Evolutionary conservation across 2,797 vertebrate genomes (phyloP), one percentile per base, ranked within the genome.

Genomic region (Hemitrygon akajei): DNA sequence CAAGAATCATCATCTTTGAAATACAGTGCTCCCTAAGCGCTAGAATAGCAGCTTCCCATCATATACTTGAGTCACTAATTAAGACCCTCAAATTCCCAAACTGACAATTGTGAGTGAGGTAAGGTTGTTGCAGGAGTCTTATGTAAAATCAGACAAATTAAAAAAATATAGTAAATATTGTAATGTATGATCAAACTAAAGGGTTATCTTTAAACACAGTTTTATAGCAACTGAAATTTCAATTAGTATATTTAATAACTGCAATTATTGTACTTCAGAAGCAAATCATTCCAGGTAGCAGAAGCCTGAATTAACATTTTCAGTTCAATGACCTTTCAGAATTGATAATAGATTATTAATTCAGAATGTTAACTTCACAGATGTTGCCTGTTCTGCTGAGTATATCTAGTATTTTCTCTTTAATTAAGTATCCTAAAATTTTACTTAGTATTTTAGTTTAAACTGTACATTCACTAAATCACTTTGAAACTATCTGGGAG

Each of bases 401-500:
- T 71, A 71, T 14, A 3, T 20, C 14, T 71, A 3, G 69, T 71
- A 20, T 71, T 71, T 71, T 71, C 69, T 71, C 69, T 71, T 71
- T 71, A 71, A 71, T 71, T 71, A 71, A 71, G 3, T 66, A 66
- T 66, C 58, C 58, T 84, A 22, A 58, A 56, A 11, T 58, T n/a
- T 60, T n/a, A n/a, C 1, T 16, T 0, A 63, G 30, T 86, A 63
- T 63, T 87, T 63, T 16, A 87, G 5, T 20, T 34, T 63, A 87
- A 87, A 34, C 30, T 7, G n/a, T 9, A 16, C 60, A 87, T 66
- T 87, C 30, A 66, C 20, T 87, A 87, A 58, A 66, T 87, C 58
- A 87, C 63, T 60, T 66, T 58, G 84, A 87, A n/a, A 87, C n/a
- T 87, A 60, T 87, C 84, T 66, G 30, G 84, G 84, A 66, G 30